A percentile compares a stretch with the other conserved stretches of the same genome.
These are phyloP conservation scores for Schizopygopsis malacanthus DNA, from an alignment of 2,797 vertebrate genomes.

Conservation along the genomic window DNA sequence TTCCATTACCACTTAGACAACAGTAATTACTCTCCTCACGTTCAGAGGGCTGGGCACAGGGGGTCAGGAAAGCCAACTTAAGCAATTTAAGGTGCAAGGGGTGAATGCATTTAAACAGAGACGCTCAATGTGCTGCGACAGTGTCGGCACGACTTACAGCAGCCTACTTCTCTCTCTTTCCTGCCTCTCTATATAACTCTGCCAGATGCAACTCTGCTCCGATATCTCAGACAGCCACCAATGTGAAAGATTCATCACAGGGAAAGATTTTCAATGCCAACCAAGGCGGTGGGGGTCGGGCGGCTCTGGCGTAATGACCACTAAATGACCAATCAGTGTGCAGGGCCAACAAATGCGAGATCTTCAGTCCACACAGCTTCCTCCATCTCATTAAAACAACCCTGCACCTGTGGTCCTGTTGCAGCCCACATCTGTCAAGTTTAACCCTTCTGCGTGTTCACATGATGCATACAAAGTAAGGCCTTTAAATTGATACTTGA, in stretches of 20 bases:
- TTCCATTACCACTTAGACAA: constrained; percentile 72
- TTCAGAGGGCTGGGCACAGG: constrained; percentile 64
- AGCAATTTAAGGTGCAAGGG: constrained; percentile 56
- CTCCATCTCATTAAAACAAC: constrained; percentile 73
- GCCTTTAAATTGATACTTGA: background rate
- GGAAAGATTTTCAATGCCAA: constrained; percentile 29
- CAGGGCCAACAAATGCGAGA: constrained; percentile 77
- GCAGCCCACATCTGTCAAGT: constrained; percentile 74
- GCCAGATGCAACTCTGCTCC: constrained; percentile 28
- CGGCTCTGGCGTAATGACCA: constrained; percentile 67
- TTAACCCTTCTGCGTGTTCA: constrained; percentile 55
- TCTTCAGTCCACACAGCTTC: constrained; percentile 75
- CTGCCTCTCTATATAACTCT: constrained; percentile 1
- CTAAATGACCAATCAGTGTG: constrained; percentile 75
- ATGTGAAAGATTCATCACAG: constrained; percentile 43
- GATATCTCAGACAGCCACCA: constrained; percentile 42
- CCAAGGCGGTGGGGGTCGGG: background rate
- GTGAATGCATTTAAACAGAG: constrained; percentile 56
- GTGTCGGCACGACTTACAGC: constrained; percentile 30
- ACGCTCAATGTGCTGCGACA: constrained; percentile 52
- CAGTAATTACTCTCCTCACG: constrained; percentile 74
- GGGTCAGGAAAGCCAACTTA: constrained; percentile 59
- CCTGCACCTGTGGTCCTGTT: constrained; percentile 76
- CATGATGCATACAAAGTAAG: background rate
- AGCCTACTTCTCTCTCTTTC: constrained; percentile 23